Evolutionary conservation across 2,113 vertebrate species (phyloP), one percentile per base, ranked within the genome.

Genomic region (Malaclemys terrapin): DNA sequence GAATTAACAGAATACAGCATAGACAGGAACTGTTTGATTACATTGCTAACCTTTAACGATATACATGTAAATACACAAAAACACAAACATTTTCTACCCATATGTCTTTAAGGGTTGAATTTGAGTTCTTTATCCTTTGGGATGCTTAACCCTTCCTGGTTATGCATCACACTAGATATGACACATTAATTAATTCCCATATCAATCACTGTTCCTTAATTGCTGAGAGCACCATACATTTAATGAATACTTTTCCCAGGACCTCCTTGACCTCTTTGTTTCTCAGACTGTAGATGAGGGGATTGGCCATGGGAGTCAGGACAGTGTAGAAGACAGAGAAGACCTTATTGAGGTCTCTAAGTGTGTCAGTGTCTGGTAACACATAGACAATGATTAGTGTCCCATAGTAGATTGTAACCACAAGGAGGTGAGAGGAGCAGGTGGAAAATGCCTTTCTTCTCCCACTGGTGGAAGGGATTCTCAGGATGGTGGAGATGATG

Each of bases 371-470:
- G 9, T 91, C 90, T 24, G 93, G 90, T 50, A 94, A 54, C 59
- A 95, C 78, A 45, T 95, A 95, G 0, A 93, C 92, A 19, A 93
- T 79, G 53, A 95, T 94, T 38, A 96, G 0, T 1, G 92, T 92
- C 6, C 85, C 89, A 9, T 89, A 94, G 80, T 94, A 97, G 16
- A 97, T 56, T 72, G 54, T 57, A 56, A 96, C 75, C 14, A 87
- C 45, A 53, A 93, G 62, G 24, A 95, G 65, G 8, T 93, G 93
- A 82, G 90, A 96, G 19, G 89, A 94, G 62, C 90, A 96, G 17
- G 93, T 94, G 27, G 90, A 96, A 56, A 96, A 96, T 47, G 91
- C 20, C 84, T 87, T 94, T 17, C 83, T 79, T 24, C 92, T 94
- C 5, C 93, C 88, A 5, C 12, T 52, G 47, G 65, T 53, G 76